Evolutionary conservation across 2,888 invertebrate genomes (phyloP).

Genomic region (Meliscaeva auricollis): DNA sequence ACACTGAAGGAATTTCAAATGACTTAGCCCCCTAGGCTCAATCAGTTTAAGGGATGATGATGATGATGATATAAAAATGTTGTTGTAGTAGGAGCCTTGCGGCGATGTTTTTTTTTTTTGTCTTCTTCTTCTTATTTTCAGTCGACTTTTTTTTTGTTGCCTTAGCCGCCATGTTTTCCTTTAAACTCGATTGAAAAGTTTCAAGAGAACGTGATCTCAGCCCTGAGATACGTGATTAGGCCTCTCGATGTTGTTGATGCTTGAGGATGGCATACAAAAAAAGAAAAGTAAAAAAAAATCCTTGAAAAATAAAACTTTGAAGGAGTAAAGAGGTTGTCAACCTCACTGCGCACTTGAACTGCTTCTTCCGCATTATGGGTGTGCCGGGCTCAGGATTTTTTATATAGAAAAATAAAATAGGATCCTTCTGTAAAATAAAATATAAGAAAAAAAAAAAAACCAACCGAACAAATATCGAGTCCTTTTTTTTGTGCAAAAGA

Average conservation of each 20-base stretch:
- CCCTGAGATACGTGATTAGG: slow-evolving; percentile 78
- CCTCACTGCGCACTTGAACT: slow-evolving; percentile 62
- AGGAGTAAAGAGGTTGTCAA: slow-evolving; percentile 71
- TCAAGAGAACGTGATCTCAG: slow-evolving; percentile 78
- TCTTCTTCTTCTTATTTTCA: slow-evolving; percentile 6
- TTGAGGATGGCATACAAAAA: slow-evolving; percentile 17
- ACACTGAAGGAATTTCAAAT: slow-evolving; percentile 74
- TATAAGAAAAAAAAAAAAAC: slow-evolving; percentile 13
- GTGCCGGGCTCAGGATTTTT: slow-evolving; percentile 33
- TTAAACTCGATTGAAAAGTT: slow-evolving; percentile 78
- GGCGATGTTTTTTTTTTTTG: slow-evolving; percentile 52
- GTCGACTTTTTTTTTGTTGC: slow-evolving; percentile 37
- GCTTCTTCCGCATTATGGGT: slow-evolving; percentile 58
- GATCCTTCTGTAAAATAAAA: slow-evolving; percentile 30
- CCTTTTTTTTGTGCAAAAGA: slow-evolving; percentile 38
- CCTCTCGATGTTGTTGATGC: slow-evolving; percentile 71
- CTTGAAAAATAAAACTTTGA: slow-evolving; percentile 35
- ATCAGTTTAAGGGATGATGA: slow-evolving; percentile 74
- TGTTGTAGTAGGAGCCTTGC: slow-evolving; percentile 72
- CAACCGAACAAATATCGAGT: slow-evolving; percentile 13
- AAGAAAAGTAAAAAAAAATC: slow-evolving; percentile 9
- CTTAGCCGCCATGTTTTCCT: slow-evolving; percentile 38
- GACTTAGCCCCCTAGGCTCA: slow-evolving; percentile 71
- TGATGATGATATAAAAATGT: slow-evolving; percentile 72
- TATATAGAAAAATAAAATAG: slow-evolving; percentile 39